These are phyloP conservation scores for Calidris pygmaea DNA, from an alignment of 2,113 vertebrate genomes.

Conservation along the genomic window DNA sequence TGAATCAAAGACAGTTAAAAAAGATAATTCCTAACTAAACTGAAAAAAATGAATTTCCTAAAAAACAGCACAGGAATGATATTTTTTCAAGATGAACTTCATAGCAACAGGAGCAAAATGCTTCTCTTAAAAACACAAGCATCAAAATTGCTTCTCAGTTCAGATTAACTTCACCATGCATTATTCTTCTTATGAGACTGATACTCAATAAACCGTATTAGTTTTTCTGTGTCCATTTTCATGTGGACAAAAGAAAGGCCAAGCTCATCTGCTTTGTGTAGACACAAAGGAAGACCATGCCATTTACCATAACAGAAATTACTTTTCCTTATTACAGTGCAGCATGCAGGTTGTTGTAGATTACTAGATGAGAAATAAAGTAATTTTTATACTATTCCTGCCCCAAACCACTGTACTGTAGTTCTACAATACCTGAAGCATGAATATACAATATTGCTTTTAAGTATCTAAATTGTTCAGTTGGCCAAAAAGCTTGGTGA, in stretches of 20 bases:
- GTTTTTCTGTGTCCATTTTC: not conserved
- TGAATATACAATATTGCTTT: not conserved
- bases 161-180: not conserved
- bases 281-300: not conserved
- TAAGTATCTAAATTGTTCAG: not conserved
- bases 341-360: not conserved
- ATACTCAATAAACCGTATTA: not conserved
- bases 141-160: not conserved
- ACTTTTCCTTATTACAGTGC: not conserved
- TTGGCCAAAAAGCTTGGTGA: not conserved
- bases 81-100: not conserved
- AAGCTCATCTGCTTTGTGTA: not conserved
- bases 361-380: not conserved
- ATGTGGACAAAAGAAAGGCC: not conserved
- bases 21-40: not conserved
- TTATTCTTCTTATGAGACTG: not conserved
- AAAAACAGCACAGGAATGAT: not conserved
- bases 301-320: not conserved
- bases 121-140: not conserved
- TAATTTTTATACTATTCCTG: not conserved
- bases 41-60: not conserved
- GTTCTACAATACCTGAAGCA: not conserved
- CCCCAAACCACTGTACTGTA: not conserved
- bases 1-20: not conserved
- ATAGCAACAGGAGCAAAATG: not conserved